Conservation (phyloP, 1,140 invertebrate species). For the Euura saliciscinereae region DNA sequence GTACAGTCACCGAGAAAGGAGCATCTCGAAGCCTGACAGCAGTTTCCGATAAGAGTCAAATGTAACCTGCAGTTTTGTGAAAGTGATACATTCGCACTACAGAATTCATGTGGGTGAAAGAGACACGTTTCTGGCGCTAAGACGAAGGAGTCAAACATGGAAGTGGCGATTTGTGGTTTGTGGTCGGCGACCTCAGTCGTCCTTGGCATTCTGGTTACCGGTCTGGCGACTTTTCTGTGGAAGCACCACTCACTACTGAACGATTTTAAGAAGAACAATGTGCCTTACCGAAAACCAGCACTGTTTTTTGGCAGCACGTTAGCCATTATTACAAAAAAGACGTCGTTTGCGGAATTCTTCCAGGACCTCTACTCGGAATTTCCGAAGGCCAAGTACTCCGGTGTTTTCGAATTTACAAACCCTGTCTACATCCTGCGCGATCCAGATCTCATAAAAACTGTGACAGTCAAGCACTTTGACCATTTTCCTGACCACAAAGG, state of each 20-base stretch:
- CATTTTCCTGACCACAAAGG: slow-evolving; percentile 63
- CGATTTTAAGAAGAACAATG: not conserved
- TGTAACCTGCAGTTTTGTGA: too few species aligned
- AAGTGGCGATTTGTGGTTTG: too few species aligned
- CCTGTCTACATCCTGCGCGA: slow-evolving; percentile 33
- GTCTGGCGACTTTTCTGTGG: not conserved
- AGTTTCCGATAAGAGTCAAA: too few species aligned
- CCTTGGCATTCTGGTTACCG: not conserved
- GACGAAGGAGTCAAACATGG: not conserved
- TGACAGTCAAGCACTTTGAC: slow-evolving; percentile 69
- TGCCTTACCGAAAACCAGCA: slow-evolving; percentile 13
- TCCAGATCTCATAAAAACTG: slow-evolving; percentile 31
- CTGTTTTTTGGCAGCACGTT: slow-evolving; percentile 33
- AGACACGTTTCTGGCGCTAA: not conserved
- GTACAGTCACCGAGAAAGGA: too few species aligned
- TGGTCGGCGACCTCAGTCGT: not conserved
- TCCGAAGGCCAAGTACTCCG: slow-evolving; percentile 32
- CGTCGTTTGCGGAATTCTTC: slow-evolving; percentile 22
- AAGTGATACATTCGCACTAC: not conserved
- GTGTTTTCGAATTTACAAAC: slow-evolving; percentile 42
- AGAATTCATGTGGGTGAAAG: too few species aligned
- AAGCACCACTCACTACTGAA: not conserved
- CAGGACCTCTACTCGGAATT: slow-evolving; percentile 26
- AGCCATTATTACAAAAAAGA: slow-evolving; percentile 13
- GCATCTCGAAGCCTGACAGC: too few species aligned